Base-by-base conservation (phyloP, 2,113 vertebrate species). In the Amphilophus citrinellus region DNA sequence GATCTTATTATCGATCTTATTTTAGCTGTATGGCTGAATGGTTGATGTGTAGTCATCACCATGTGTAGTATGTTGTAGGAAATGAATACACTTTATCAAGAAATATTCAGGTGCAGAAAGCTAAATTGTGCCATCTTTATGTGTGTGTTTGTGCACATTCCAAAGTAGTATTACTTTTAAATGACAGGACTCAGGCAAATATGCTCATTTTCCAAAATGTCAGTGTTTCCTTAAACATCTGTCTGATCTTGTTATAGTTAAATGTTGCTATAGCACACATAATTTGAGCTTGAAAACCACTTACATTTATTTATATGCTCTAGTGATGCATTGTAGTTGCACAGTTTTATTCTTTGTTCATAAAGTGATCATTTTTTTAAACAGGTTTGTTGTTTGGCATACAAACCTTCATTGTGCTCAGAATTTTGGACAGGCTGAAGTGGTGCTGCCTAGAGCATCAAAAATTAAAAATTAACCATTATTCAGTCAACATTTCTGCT, bases 401-500 rank as follows among this genome's bases (percentile, higher is more conserved):
- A 27, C 24, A 76, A 68, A 20, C 3, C 56, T 39, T 3, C 32
- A 73, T 84, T 61, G 22, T 50, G 30, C 27, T 6, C 17, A 18
- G 17, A 47, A 6, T 53, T 20, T 53, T 18, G 50, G 24, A 71
- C 50, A 71, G 66, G 24, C 24, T 71, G 44, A 8, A 8, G 53
- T 17, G 44, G 22, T 3, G 22, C 58, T 80, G 35, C 20, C 62
- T 82, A 66, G 82, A 27, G n/a, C 79, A 44, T 37, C 11, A 44
- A 13, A 18, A 76, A 75, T 27, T 27, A 62, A 22, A 17, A 76
- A 8, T 8, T 3, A 22, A 20, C 18, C 3, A 17, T 50, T 50
- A 76, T 79, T 82, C 10, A 32, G 17, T 35, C 79, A 76, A 35
- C 39, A 61, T 85, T 81, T 32, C 6, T 37, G 35, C 57, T 79